A percentile compares a stretch with the other conserved stretches of the same genome.
phyloP scores from a whole-genome alignment of 2,113 vertebrate species.

The Gavia stellata region DNA sequence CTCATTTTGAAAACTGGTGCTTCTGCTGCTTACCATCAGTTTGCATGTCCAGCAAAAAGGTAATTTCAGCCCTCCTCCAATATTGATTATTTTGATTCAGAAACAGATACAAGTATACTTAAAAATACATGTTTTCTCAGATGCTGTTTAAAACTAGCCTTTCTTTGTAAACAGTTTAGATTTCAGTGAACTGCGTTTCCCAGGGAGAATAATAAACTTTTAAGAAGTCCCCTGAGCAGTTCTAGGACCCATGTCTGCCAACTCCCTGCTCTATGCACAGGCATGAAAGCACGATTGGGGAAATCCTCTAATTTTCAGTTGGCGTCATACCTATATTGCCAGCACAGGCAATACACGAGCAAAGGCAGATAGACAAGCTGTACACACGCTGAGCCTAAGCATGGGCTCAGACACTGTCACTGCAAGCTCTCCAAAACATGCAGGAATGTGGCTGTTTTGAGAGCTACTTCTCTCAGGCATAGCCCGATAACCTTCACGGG shows the following conservation, averaged over 20 bases:
- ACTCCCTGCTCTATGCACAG: not conserved
- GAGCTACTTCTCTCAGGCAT: not conserved
- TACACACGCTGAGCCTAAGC: not conserved
- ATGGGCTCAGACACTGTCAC: accelerated
- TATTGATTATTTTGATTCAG: not conserved
- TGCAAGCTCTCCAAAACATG: not conserved
- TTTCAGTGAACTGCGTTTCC: not conserved
- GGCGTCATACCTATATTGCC: not conserved
- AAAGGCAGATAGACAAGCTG: not conserved
- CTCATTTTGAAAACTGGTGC: not conserved
- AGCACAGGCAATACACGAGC: accelerated
- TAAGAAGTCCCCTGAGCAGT: not conserved
- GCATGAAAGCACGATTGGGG: accelerated
- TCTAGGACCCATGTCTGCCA: not conserved
- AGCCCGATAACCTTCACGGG: not conserved
- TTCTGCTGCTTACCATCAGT: not conserved
- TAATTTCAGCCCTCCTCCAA: not conserved
- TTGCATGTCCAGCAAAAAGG: not conserved
- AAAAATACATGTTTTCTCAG: not conserved
- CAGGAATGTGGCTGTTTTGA: not conserved
- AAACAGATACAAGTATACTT: not conserved
- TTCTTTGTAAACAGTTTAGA: not conserved
- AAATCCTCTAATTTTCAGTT: not conserved
- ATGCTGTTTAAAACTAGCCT: not conserved
- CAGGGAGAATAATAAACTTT: not conserved